Evolutionary conservation across 2,888 invertebrate species (phyloP), one percentile per base, ranked within the genome.

Genomic region (Callinectes sapidus): DNA sequence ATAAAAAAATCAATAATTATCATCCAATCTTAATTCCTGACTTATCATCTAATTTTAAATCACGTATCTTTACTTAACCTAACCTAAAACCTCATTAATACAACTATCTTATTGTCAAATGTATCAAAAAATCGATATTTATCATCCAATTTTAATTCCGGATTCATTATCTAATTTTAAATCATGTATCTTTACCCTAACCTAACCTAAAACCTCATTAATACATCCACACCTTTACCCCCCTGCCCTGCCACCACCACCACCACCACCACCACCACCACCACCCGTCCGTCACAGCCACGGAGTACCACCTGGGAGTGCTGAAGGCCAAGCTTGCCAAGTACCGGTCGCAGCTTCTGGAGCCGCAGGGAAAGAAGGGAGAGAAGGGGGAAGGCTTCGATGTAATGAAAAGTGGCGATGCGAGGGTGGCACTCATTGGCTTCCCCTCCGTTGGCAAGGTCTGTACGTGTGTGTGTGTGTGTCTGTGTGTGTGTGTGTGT

Each of bases 381-480:
- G 98, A 98, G 95, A 99, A 99, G 96, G 99, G 99, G 39, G 98
- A 98, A 96, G 99, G 99, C 0, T 99, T 99, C 96, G 99, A 99
- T 97, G 99, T 99, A 16, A 97, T 99, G 95, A 99, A 99, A 96
- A 99, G 99, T 95, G 99, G 99, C 89, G 99, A 99, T 97, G 99
- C 99, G 14, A 96, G 99, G 95, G 98, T 99, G 23, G 99, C 99
- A 13, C 96, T 99, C 8, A 99, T 99, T 95, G 99, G 99, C 77
- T 99, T 99, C 96, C 99, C 99, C 13, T 99, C 99, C 18, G 99
- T 99, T 61, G 99, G 99, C 96, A 99, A 99, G 96, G 98, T 98
- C 96, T 95, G 96, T 77, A 28, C 28, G 39, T 28, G 35, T 48
- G 48, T 48, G 48, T 48, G 48, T 48, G 48, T 48, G 48, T 48